These are phyloP conservation scores for Bhutanitis thaidina DNA, from an alignment of 2,888 invertebrate genomes.

Conservation along the genomic window DNA sequence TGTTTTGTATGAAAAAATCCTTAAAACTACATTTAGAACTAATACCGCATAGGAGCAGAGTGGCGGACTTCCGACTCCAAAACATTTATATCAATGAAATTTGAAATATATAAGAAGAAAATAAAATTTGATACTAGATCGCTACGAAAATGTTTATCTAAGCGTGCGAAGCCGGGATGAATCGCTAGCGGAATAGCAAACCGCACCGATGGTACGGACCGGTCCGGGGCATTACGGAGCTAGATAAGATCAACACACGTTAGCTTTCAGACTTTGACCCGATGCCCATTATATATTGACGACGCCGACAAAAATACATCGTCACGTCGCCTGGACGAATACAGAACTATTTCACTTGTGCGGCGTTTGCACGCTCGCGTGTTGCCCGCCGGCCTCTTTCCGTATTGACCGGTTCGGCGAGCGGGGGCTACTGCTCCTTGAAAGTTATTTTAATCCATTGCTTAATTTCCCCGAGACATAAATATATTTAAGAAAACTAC, in stretches of 20 bases:
- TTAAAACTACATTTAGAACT: no score
- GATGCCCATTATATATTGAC: conserved; percentile 66
- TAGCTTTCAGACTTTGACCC: conserved; percentile 64
- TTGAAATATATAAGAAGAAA: no score
- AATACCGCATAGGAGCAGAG: no score
- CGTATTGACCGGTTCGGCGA: not conserved
- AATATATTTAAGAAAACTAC: no score
- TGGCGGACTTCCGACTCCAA: no score
- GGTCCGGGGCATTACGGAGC: conserved; percentile 44
- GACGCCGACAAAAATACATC: conserved; percentile 64
- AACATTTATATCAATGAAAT: no score
- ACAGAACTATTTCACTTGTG: conserved; percentile 16
- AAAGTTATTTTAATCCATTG: no score
- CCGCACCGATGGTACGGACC: conserved; percentile 31
- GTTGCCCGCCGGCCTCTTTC: not conserved
- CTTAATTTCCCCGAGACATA: no score
- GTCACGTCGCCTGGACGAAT: conserved; percentile 34
- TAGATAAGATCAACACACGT: conserved; percentile 68
- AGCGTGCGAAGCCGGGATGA: not conserved
- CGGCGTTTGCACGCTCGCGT: not conserved
- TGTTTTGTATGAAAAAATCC: no score
- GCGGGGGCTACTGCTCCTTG: not conserved
- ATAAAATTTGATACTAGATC: no score
- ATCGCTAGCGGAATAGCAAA: not conserved
- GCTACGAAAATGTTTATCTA: no score